Conservation (phyloP, 92 coral and sea anemone genomes). For the Palythoa grandiflora region DNA sequence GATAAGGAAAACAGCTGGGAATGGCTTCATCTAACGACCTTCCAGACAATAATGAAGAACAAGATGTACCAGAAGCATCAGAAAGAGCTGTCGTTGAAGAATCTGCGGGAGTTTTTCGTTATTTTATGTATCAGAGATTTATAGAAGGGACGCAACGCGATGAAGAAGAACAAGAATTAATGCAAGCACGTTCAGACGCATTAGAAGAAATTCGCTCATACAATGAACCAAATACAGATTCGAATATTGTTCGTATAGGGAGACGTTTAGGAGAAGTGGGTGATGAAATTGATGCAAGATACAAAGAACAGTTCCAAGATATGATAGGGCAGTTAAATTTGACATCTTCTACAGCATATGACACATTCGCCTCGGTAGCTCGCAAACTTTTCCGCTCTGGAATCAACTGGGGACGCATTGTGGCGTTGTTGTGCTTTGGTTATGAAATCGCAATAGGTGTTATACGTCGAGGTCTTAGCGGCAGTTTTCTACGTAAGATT, state of each 20-base stretch:
- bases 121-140: conserved; percentile 92
- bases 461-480: conserved; percentile 92
- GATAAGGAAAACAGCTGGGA: neutral
- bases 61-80: conserved; percentile 68
- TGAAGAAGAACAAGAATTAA: conserved; percentile 74
- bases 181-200: conserved; percentile 96
- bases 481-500: conserved; percentile 93
- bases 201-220: conserved; percentile 95
- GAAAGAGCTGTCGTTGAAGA: conserved; percentile 72
- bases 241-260: conserved; percentile 84
- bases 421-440: conserved; percentile 95
- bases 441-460: conserved; percentile 94
- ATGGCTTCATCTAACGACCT: conserved; percentile 27
- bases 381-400: conserved; percentile 92
- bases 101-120: conserved; percentile 90
- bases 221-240: conserved; percentile 73
- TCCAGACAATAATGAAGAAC: conserved; percentile 31
- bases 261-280: conserved; percentile 96
- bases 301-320: conserved; percentile 94
- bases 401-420: conserved; percentile 94
- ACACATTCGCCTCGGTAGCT: conserved; percentile 95
- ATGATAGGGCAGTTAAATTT: conserved; percentile 92
- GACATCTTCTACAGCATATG: conserved; percentile 93
- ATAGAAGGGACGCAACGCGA: conserved; percentile 84
- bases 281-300: conserved; percentile 93